Percentiles rank a stretch among this genome's conserved stretches.
Evolutionary conservation across 2,797 vertebrate species (phyloP).

Genomic region (Thripadectes ignobilis): DNA sequence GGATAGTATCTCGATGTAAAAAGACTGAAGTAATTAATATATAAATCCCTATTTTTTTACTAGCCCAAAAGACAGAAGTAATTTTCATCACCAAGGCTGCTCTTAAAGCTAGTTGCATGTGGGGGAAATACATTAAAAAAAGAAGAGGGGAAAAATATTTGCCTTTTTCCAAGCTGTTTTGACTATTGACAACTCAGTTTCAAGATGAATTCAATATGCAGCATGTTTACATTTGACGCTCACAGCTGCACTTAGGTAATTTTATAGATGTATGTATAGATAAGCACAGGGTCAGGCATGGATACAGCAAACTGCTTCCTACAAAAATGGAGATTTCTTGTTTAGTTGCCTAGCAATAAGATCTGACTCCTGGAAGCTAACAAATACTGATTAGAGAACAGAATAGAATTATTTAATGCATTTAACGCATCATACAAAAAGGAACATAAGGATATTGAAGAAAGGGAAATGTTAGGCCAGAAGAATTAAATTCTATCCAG

Average conservation of each 20-base stretch:
- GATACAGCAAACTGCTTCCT: background rate
- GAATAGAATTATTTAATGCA: slow-evolving; percentile 18
- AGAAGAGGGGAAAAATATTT: background rate
- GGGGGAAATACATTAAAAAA: background rate
- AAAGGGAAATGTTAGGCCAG: background rate
- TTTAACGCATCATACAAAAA: background rate
- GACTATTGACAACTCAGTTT: slow-evolving; percentile 16
- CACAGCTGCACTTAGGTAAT: background rate
- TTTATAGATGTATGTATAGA: background rate
- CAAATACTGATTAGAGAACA: slow-evolving; percentile 6
- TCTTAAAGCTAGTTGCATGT: background rate
- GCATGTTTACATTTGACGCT: background rate
- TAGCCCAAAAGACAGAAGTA: background rate
- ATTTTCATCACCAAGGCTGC: background rate
- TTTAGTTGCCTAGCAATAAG: slow-evolving; percentile 66
- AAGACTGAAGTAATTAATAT: background rate
- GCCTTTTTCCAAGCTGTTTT: slow-evolving; percentile 32
- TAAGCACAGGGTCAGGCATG: background rate
- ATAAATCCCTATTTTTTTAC: background rate
- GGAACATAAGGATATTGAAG: background rate
- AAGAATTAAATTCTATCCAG: background rate
- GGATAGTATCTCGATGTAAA: background rate
- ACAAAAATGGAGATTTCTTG: slow-evolving; percentile 19
- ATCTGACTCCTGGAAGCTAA: slow-evolving; percentile 14
- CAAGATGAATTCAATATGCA: slow-evolving; percentile 37